Conservation (phyloP, 1,140 invertebrate species). For the Muscidifurax raptorellus region DNA sequence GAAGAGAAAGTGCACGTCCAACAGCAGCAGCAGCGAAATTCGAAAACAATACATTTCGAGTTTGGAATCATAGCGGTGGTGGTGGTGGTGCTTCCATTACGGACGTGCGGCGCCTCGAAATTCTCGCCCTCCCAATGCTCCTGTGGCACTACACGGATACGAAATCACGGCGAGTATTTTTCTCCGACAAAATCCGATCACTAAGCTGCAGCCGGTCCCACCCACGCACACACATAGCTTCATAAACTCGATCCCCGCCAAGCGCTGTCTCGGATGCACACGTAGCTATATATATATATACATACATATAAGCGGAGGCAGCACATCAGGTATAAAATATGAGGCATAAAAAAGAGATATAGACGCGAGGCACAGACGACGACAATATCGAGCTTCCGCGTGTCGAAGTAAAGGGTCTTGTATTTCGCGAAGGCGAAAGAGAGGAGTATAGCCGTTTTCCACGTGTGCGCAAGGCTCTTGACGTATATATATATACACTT, state of each 20-base stretch:
- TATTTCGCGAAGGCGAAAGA: conserved; percentile 4
- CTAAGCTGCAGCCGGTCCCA: background rate
- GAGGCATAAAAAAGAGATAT: conserved; percentile 6
- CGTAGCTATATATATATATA: background rate
- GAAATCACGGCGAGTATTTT: conserved; percentile 17
- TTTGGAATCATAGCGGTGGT: background rate
- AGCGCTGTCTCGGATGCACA: background rate
- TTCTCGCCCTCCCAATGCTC: background rate
- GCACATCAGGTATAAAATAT: conserved; percentile 16
- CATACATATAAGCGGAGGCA: background rate
- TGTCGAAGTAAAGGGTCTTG: conserved; percentile 4
- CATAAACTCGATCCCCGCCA: background rate
- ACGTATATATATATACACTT: background rate
- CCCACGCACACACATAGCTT: background rate
- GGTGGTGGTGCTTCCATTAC: background rate
- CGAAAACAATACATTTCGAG: conserved; percentile 16
- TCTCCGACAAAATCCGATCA: conserved; percentile 19
- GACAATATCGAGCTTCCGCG: conserved; percentile 39
- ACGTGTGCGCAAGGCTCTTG: background rate
- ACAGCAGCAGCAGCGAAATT: background rate
- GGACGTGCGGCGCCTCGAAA: background rate
- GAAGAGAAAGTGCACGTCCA: background rate
- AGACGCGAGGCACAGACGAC: background rate
- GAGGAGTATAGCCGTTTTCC: background rate
- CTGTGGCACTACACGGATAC: background rate